Evolutionary conservation across 2,797 vertebrate genomes (phyloP), one percentile per base, ranked within the genome.

Genomic region (Distichodus sexfasciatus): DNA sequence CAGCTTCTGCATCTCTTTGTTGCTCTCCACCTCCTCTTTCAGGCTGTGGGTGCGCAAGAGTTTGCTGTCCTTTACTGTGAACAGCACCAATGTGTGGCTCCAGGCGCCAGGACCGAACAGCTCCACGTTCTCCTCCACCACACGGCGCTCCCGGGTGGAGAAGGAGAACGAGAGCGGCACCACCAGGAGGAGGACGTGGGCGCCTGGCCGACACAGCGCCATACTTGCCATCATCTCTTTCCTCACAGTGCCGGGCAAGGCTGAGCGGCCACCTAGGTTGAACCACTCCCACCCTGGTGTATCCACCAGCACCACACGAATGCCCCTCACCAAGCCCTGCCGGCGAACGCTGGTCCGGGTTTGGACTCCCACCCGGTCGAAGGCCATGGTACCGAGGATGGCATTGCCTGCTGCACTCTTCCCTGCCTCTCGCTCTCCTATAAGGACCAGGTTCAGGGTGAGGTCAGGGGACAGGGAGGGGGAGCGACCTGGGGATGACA

Each of bases 241-340:
- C 23, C 26, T 62, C 21, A 71, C 46, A 2, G 33, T 0, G 2
- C 6, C 7, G 1, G 41, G 35, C 14, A 67, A 76, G 26, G 60
- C 43, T 3, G 48, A 62, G 31, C 62, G 35, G 9, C 76, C 63
- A 8, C 10, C 43, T 23, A 50, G 3, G 6, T 72, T 68, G 53
- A 77, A 79, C 77, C 77, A 76, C 28, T 79, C 79, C 79, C 75
- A 79, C n/a, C 79, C 72, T 21, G 77, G 79, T 2, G 74, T 78
- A 67, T 77, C 79, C 41, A 74, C 75, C 54, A 79, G 57, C 11
- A 64, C 47, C 11, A 79, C 24, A 12, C n/a, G 66, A 33, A 11
- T 10, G 38, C 50, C 77, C 4, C 41, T 59, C 12, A 72, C 72
- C n/a, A 66, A 4, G 29, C 38, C 72, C 23, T 69, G 69, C 43